These are phyloP conservation scores for Archaeoteleia sp. DNA, from an alignment of 2,888 invertebrate genomes.

Conservation along the genomic window DNA sequence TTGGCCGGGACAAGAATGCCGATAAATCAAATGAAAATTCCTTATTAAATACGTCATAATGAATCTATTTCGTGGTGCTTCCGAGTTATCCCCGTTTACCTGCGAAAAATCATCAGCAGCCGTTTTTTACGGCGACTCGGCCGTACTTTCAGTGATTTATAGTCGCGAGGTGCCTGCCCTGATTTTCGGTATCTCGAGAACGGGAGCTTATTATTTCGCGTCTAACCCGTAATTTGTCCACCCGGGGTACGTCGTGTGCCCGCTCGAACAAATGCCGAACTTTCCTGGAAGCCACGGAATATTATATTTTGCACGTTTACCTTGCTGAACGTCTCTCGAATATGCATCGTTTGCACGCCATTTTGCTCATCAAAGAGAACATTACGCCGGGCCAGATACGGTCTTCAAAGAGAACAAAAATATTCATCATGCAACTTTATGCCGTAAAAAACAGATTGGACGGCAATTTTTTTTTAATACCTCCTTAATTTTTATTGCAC, in stretches of 20 bases:
- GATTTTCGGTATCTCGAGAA: constrained; percentile 69
- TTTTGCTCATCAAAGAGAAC: constrained; percentile 20
- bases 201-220: constrained; percentile 73
- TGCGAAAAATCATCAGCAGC: constrained; percentile 59
- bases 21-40: constrained; percentile 39
- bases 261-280: constrained; percentile 57
- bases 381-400: constrained; percentile 4
- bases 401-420: too few species aligned
- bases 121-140: constrained; percentile 60
- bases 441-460: neutral
- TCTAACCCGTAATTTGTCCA: constrained; percentile 73
- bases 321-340: constrained; percentile 18
- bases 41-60: constrained; percentile 45
- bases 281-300: constrained; percentile 66
- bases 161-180: constrained; percentile 67
- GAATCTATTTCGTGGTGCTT: constrained; percentile 43
- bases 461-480: neutral
- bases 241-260: constrained; percentile 67
- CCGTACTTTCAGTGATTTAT: constrained; percentile 69
- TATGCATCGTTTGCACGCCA: constrained; percentile 42
- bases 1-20: constrained; percentile 18
- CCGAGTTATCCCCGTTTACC: constrained; percentile 28
- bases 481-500: too few species aligned
- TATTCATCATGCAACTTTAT: neutral
- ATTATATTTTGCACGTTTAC: constrained; percentile 41